Conservation (phyloP, 2,797 vertebrate species). For the Enteromius argenteus region DNA sequence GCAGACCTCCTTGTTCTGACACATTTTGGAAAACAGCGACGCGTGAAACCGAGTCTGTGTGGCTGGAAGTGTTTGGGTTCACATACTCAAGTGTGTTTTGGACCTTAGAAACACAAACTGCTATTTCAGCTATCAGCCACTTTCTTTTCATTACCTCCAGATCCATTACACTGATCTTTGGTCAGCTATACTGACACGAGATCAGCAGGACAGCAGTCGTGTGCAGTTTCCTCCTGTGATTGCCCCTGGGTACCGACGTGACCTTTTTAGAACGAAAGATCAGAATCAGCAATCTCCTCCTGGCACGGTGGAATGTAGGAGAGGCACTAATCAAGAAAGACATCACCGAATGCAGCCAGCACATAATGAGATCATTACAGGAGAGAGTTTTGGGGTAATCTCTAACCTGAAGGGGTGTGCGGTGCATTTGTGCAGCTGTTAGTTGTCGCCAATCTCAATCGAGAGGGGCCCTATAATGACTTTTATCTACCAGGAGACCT, state of each 20-base stretch:
- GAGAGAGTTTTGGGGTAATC: slow-evolving; percentile 51
- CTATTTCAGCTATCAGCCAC: slow-evolving; percentile 24
- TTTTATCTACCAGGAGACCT: slow-evolving; percentile 56
- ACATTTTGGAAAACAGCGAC: slow-evolving; percentile 1
- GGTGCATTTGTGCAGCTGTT: slow-evolving; percentile 40
- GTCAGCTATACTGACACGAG: slow-evolving; percentile 44
- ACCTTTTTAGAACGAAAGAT: slow-evolving; percentile 50
- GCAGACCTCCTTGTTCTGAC: background rate
- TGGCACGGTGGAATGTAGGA: slow-evolving; percentile 49
- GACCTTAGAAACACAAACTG: slow-evolving; percentile 38
- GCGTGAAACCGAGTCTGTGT: background rate
- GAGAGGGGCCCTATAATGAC: slow-evolving; percentile 55
- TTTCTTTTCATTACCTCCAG: slow-evolving; percentile 39
- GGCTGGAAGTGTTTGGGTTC: slow-evolving; percentile 8
- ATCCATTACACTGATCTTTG: slow-evolving; percentile 32
- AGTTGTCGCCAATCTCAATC: slow-evolving; percentile 16
- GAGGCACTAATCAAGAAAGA: slow-evolving; percentile 44
- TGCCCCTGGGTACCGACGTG: slow-evolving; percentile 40
- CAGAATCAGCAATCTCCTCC: slow-evolving; percentile 37
- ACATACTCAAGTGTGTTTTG: background rate
- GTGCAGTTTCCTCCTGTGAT: slow-evolving; percentile 39
- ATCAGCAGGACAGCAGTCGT: slow-evolving; percentile 28
- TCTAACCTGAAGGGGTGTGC: slow-evolving; percentile 39
- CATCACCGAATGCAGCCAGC: slow-evolving; percentile 35
- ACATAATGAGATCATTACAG: slow-evolving; percentile 54